phyloP scores from a whole-genome alignment of 2,888 invertebrate genomes.

The Parnassius apollo region DNA sequence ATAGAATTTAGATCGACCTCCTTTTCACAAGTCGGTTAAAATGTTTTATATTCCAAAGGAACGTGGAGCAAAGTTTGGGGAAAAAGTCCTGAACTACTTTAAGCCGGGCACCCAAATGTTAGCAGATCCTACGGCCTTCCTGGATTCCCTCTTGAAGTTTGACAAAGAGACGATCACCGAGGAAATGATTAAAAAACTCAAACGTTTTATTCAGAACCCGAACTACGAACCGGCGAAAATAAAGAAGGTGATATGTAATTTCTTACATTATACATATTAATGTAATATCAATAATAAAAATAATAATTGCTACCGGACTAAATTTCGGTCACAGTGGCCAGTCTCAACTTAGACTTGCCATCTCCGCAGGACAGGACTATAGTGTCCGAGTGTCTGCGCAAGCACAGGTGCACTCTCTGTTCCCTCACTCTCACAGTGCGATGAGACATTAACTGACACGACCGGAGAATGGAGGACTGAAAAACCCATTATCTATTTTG shows the following conservation, averaged over 20 bases:
- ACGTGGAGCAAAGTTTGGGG: constrained; percentile 85
- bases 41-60: constrained; percentile 51
- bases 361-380: no score
- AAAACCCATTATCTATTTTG: neutral
- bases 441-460: no score
- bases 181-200: constrained; percentile 90
- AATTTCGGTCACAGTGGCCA: no score
- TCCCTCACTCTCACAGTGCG: no score
- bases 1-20: no score
- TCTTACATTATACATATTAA: no score
- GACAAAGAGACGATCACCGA: constrained; percentile 92
- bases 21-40: no score
- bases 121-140: constrained; percentile 90
- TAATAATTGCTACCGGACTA: neutral
- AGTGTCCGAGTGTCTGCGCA: no score
- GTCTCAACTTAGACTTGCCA: no score
- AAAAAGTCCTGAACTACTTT: constrained; percentile 95
- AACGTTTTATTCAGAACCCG: constrained; percentile 88
- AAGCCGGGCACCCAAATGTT: constrained; percentile 91
- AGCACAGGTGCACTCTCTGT: no score
- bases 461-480: neutral
- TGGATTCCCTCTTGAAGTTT: constrained; percentile 90
- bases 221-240: constrained; percentile 91
- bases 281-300: neutral
- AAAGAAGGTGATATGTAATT: constrained; percentile 71